A percentile compares a stretch with the other conserved stretches of the same genome.
Conservation (phyloP, 2,113 vertebrate genomes). For the Leptobrachium leishanense region DNA sequence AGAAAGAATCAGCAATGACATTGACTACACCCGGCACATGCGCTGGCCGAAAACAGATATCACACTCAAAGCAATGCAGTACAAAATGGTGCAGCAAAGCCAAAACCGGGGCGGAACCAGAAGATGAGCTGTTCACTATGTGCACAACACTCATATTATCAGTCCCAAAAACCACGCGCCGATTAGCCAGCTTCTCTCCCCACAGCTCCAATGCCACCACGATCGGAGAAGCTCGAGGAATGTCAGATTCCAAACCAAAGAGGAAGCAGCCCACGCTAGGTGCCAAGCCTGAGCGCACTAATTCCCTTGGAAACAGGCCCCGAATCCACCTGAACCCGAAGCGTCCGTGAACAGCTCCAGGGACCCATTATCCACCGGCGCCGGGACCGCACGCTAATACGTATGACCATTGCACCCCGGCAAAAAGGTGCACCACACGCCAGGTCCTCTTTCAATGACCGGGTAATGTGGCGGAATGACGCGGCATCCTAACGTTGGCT, state of each 20-base stretch:
- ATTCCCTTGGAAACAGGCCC: neutral
- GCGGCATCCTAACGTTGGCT: no score
- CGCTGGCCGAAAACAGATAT: neutral
- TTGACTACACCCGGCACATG: neutral
- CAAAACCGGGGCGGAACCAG: neutral
- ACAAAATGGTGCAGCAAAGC: neutral
- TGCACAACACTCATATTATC: neutral
- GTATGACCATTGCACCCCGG: no score
- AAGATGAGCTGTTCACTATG: neutral
- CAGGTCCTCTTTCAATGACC: no score
- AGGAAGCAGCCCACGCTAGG: neutral
- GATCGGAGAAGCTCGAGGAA: neutral
- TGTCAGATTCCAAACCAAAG: neutral
- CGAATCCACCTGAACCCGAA: neutral
- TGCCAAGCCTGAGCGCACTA: neutral
- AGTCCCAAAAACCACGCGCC: neutral
- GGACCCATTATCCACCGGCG: neutral
- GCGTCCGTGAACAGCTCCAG: neutral
- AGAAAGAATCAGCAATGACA: neutral
- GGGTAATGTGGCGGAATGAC: no score
- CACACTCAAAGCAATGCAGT: neutral
- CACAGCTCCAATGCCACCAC: neutral
- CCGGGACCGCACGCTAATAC: neutral
- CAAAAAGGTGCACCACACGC: no score
- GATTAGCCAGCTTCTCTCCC: neutral